phyloP scores from a whole-genome alignment of 2,797 vertebrate species.

The Hoplostethus atlanticus region DNA sequence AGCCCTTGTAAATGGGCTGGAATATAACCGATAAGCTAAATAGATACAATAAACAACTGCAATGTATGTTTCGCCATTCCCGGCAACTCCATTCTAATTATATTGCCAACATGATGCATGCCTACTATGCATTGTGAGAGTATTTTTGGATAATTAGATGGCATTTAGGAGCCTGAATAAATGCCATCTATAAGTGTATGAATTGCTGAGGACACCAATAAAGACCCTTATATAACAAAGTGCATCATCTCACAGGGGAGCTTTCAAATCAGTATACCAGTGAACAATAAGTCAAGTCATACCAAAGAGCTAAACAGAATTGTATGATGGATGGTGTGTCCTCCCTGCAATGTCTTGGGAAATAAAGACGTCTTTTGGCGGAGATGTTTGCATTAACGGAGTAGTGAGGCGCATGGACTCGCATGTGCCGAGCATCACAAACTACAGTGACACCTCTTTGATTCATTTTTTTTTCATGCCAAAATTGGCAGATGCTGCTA shows the following conservation, averaged over 20 bases:
- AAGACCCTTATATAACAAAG: constrained; percentile 41
- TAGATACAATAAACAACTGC: neutral
- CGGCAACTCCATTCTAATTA: neutral
- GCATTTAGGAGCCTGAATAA: constrained; percentile 50
- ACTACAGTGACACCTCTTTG: constrained; percentile 12
- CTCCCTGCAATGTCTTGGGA: constrained; percentile 36
- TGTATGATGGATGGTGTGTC: constrained; percentile 56
- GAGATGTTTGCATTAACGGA: constrained; percentile 55
- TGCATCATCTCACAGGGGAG: constrained; percentile 46
- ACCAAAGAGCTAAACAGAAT: constrained; percentile 28
- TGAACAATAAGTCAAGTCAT: constrained; percentile 48
- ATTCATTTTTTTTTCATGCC: constrained; percentile 10
- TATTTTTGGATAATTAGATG: constrained; percentile 44
- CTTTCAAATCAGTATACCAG: constrained; percentile 41
- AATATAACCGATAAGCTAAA: neutral
- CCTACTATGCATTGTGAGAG: neutral
- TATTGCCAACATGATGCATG: constrained; percentile 9
- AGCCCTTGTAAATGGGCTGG: neutral
- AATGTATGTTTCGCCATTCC: neutral
- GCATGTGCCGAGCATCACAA: constrained; percentile 32
- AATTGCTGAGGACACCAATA: constrained; percentile 39
- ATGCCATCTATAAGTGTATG: constrained; percentile 44
- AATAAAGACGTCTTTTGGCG: constrained; percentile 52
- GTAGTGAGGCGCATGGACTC: constrained; percentile 25
- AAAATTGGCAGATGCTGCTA: constrained; percentile 4